Evolutionary conservation across 2,113 vertebrate species (phyloP).

Genomic region (Sminthopsis crassicaudata): DNA sequence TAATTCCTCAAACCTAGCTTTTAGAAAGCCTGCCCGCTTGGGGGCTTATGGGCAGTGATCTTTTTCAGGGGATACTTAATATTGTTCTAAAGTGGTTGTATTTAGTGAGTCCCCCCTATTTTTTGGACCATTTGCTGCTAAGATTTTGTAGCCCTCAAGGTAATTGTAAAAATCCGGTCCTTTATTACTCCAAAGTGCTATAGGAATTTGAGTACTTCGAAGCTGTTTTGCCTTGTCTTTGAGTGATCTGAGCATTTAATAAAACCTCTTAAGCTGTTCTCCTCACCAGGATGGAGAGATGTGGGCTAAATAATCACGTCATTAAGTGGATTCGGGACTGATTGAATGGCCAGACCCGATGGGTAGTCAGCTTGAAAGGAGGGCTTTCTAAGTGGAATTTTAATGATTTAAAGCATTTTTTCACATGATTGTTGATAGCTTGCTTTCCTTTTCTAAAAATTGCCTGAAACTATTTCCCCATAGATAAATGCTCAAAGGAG

Average conservation of each 20-base stretch:
- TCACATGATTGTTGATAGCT: background rate
- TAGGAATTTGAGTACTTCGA: background rate
- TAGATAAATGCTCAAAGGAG: background rate
- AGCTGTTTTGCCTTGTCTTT: background rate
- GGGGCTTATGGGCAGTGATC: background rate
- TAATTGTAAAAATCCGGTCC: background rate
- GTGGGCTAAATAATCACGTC: background rate
- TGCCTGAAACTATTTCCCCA: background rate
- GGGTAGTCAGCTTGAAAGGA: background rate
- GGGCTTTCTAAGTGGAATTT: background rate
- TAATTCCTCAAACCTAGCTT: background rate
- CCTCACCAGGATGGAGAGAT: background rate
- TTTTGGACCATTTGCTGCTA: background rate
- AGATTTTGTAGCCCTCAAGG: background rate
- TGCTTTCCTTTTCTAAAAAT: background rate
- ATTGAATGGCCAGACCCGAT: background rate
- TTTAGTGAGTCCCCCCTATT: background rate
- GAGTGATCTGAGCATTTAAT: background rate
- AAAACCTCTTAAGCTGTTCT: background rate
- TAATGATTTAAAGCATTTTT: background rate
- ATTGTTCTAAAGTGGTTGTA: background rate
- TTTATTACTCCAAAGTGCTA: background rate
- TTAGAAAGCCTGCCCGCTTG: background rate
- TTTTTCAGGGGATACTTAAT: background rate
- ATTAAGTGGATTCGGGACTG: background rate